These are phyloP conservation scores for Pionites leucogaster DNA, from an alignment of 2,113 vertebrate genomes.

Conservation along the genomic window DNA sequence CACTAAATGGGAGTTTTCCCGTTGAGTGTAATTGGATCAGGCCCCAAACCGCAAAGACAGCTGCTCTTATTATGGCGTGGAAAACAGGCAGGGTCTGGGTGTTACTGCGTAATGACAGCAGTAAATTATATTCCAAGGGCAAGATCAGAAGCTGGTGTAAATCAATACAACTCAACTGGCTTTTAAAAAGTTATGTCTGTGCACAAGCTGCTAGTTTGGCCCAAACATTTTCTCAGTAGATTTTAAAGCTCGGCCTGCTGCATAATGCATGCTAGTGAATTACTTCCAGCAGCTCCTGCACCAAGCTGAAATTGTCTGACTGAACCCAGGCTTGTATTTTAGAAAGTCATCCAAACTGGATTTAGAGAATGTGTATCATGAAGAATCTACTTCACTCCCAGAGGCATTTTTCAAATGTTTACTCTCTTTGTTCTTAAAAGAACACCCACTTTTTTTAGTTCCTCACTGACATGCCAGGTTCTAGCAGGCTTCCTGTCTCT, in stretches of 20 bases:
- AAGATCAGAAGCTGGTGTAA: constrained; percentile 60
- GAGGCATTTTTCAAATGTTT: not conserved
- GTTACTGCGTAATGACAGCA: constrained; percentile 47
- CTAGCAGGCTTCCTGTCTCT: not conserved
- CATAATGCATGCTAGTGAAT: not conserved
- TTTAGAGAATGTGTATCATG: not conserved
- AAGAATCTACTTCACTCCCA: not conserved
- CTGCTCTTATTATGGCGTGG: constrained; percentile 42
- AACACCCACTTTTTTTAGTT: not conserved
- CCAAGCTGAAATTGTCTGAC: not conserved
- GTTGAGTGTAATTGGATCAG: constrained; percentile 61
- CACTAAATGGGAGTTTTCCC: constrained; percentile 52
- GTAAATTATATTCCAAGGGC: constrained; percentile 66
- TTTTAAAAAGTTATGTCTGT: constrained; percentile 47
- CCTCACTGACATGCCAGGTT: not conserved
- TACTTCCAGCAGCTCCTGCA: not conserved
- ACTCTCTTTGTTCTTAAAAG: not conserved
- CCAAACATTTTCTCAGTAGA: constrained; percentile 34
- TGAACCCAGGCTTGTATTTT: not conserved
- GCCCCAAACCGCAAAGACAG: constrained; percentile 56
- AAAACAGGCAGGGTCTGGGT: constrained; percentile 48
- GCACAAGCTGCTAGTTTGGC: constrained; percentile 33
- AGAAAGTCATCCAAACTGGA: not conserved
- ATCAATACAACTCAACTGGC: constrained; percentile 50
- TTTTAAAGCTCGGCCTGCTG: constrained; percentile 28